Percentiles rank a stretch among this genome's conserved stretches.
Evolutionary conservation across 2,797 vertebrate species (phyloP).

Genomic region (Clarias platycephalus): DNA sequence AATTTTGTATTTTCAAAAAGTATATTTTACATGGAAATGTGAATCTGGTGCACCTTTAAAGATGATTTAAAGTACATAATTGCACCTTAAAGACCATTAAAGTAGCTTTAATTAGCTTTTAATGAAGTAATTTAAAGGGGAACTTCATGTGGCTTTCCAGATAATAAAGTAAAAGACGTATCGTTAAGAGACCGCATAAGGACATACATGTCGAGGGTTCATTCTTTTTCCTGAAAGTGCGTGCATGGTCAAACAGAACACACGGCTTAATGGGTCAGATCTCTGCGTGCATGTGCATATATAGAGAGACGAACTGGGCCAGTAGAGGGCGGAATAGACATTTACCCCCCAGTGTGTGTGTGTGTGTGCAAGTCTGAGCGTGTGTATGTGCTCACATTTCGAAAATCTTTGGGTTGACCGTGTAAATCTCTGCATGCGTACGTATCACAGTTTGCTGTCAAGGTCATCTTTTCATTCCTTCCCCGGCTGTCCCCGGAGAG

Average conservation of each 20-base stretch:
- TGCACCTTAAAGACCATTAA: slow-evolving; percentile 13
- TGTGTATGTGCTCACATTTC: background rate
- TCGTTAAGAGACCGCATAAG: background rate
- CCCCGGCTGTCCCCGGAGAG: background rate
- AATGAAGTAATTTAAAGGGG: background rate
- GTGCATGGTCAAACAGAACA: background rate
- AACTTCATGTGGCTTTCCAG: background rate
- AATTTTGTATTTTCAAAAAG: background rate
- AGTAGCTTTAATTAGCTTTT: slow-evolving; percentile 15
- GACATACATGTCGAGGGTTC: background rate
- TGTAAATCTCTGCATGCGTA: background rate
- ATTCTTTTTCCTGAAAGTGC: background rate
- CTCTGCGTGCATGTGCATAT: slow-evolving; percentile 5
- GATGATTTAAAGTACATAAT: slow-evolving; percentile 4
- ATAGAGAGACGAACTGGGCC: slow-evolving; percentile 9
- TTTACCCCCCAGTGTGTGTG: slow-evolving; percentile 5
- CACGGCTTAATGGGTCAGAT: slow-evolving; percentile 12
- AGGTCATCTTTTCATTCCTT: slow-evolving; percentile 20
- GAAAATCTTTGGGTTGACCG: background rate
- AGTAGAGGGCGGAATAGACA: slow-evolving; percentile 25
- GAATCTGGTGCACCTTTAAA: slow-evolving; percentile 6
- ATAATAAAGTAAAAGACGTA: background rate
- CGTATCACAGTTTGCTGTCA: background rate
- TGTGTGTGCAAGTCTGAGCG: background rate
- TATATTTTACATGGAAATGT: background rate